Conservation (phyloP, 37 sponge, comb jelly and placozoan genomes). For the Amphimedon queenslandica region DNA sequence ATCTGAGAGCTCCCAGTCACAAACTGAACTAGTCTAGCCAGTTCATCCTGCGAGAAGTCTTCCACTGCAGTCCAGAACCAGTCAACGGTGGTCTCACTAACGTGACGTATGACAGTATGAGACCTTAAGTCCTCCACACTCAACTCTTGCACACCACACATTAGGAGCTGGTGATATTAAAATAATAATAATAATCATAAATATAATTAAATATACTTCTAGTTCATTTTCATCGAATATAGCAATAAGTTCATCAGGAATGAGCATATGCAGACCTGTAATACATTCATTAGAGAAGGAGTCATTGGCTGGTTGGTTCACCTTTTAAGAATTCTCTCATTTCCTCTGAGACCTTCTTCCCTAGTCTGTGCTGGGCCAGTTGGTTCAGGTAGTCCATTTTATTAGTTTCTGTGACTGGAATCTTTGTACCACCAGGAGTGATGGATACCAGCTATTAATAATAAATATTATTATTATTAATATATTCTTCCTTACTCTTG, state of each 20-base stretch:
- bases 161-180: slow-evolving; percentile 88
- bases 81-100: slow-evolving; percentile 13
- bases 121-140: slow-evolving; percentile 60
- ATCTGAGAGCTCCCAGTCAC: slow-evolving; percentile 84
- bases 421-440: slow-evolving; percentile 62
- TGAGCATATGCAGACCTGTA: slow-evolving; percentile 77
- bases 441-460: slow-evolving; percentile 61
- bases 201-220: too few species aligned
- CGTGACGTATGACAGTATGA: slow-evolving; percentile 32
- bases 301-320: neutral
- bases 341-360: slow-evolving; percentile 58
- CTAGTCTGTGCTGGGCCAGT: slow-evolving; percentile 77
- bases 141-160: slow-evolving; percentile 77
- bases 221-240: slow-evolving; percentile 97
- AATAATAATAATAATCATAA: too few species aligned
- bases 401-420: slow-evolving; percentile 81
- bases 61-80: slow-evolving; percentile 87
- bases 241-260: slow-evolving; percentile 73
- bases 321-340: slow-evolving; percentile 85
- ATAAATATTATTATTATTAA: too few species aligned
- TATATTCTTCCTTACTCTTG: too few species aligned
- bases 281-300: neutral
- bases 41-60: slow-evolving; percentile 81
- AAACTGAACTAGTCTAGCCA: slow-evolving; percentile 80
- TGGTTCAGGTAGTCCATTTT: slow-evolving; percentile 80